These are phyloP conservation scores for Drosophila paramelanica DNA, from an alignment of 2,888 invertebrate genomes.

Conservation along the genomic window DNA sequence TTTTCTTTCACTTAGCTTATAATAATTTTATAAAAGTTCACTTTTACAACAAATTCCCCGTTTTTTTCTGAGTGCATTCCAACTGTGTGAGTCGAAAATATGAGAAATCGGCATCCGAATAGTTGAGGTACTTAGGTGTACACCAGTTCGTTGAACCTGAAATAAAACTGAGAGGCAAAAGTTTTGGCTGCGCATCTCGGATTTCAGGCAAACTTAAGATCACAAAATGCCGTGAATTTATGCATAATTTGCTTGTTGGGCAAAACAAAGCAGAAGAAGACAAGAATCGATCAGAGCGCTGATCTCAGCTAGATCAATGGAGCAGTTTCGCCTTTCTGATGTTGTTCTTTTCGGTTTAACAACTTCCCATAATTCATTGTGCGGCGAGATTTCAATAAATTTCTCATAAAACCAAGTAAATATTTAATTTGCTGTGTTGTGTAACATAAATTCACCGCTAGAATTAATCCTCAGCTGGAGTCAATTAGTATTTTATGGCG, in stretches of 20 bases:
- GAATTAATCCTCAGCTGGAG: conserved; percentile 69
- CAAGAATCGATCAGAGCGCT: conserved; percentile 64
- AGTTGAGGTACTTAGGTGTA: conserved; percentile 36
- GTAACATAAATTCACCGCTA: conserved; percentile 77
- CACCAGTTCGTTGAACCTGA: conserved; percentile 47
- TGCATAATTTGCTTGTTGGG: conserved; percentile 60
- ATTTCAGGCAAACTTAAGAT: conserved; percentile 48
- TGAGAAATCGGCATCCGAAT: conserved; percentile 45
- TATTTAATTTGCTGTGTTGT: conserved; percentile 75
- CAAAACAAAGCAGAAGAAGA: conserved; percentile 35
- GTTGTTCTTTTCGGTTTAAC: conserved; percentile 11
- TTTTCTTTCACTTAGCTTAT: too few species aligned
- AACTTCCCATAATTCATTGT: conserved; percentile 57
- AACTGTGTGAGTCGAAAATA: conserved; percentile 55
- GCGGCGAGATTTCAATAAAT: conserved; percentile 66
- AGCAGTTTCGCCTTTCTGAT: neutral
- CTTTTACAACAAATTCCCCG: too few species aligned
- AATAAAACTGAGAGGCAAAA: conserved; percentile 1
- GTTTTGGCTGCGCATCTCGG: conserved; percentile 7
- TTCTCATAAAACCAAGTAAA: conserved; percentile 68
- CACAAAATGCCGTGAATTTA: conserved; percentile 59
- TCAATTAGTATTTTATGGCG: conserved; percentile 79
- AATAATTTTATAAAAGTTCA: too few species aligned
- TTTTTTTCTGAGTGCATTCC: conserved; percentile 21
- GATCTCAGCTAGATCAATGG: conserved; percentile 33